Percentiles rank a stretch among this genome's conserved stretches.
phyloP scores from a whole-genome alignment of 2,888 invertebrate species.

The Marronus borbonicus region DNA sequence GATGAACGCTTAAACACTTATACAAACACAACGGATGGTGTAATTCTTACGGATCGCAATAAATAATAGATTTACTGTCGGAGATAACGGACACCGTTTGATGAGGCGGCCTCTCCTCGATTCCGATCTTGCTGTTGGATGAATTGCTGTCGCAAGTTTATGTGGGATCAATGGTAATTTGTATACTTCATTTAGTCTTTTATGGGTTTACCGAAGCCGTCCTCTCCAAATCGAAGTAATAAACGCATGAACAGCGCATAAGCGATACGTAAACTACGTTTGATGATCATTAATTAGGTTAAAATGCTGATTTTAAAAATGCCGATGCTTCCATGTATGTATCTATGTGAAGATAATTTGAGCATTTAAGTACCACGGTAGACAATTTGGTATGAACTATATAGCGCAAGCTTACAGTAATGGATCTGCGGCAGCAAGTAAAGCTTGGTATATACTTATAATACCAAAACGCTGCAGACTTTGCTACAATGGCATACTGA shows the following conservation, averaged over 20 bases:
- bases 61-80: slow-evolving; percentile 44
- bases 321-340: too few relatives aligned
- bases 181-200: slow-evolving; percentile 19
- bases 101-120: slow-evolving; percentile 33
- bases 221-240: slow-evolving; percentile 23
- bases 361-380: too few relatives aligned
- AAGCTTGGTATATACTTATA: too few relatives aligned
- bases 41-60: slow-evolving; percentile 42
- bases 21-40: slow-evolving; percentile 28
- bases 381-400: too few relatives aligned
- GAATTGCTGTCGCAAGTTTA: slow-evolving; percentile 28
- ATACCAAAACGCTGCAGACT: too few relatives aligned
- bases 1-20: slow-evolving; percentile 24
- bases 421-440: too few relatives aligned
- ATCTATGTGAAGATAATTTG: too few relatives aligned
- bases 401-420: too few relatives aligned
- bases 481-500: too few relatives aligned
- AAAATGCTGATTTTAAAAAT: background rate
- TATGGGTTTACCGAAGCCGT: slow-evolving; percentile 13
- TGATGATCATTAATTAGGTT: background rate
- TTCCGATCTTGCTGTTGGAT: slow-evolving; percentile 31
- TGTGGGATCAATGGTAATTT: slow-evolving; percentile 38
- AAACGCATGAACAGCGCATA: slow-evolving; percentile 13
- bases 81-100: slow-evolving; percentile 39
- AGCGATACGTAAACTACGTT: background rate